Conservation (phyloP, 2,113 vertebrate genomes). For the Brachirus orientalis region DNA sequence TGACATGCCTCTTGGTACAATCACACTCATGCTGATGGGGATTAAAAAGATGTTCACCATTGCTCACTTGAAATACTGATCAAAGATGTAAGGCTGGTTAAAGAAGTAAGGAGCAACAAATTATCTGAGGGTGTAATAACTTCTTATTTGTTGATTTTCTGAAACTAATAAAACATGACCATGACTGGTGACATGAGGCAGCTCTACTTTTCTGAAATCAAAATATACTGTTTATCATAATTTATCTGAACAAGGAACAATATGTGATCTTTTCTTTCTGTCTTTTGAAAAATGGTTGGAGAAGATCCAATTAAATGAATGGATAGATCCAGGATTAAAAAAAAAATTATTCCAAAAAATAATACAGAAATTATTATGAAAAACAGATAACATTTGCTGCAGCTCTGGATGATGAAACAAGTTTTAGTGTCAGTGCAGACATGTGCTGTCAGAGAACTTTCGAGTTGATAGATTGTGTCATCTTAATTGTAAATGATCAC, state of each 20-base stretch:
- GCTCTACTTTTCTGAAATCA: neutral
- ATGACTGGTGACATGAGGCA: neutral
- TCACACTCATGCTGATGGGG: conserved; percentile 20
- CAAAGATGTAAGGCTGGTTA: neutral
- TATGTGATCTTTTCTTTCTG: too few species aligned
- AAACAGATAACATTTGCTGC: neutral
- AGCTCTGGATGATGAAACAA: conserved; percentile 3
- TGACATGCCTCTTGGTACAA: conserved; percentile 21
- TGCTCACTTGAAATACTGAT: neutral
- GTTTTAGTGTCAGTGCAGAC: too few species aligned
- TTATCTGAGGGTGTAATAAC: neutral
- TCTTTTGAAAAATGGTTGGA: too few species aligned
- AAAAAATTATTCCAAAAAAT: neutral
- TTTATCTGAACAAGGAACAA: too few species aligned
- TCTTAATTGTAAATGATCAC: too few species aligned
- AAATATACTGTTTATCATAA: too few species aligned
- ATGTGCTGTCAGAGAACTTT: too few species aligned
- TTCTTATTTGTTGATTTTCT: neutral
- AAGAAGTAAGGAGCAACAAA: too few species aligned
- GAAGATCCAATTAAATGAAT: too few species aligned
- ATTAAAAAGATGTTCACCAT: conserved; percentile 7
- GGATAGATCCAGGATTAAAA: too few species aligned
- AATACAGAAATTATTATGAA: too few species aligned
- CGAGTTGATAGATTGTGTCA: too few species aligned
- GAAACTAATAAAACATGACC: neutral